Conservation (phyloP, 53 echinoderm and acorn worm species). For the Temnopleurus reevesii region DNA sequence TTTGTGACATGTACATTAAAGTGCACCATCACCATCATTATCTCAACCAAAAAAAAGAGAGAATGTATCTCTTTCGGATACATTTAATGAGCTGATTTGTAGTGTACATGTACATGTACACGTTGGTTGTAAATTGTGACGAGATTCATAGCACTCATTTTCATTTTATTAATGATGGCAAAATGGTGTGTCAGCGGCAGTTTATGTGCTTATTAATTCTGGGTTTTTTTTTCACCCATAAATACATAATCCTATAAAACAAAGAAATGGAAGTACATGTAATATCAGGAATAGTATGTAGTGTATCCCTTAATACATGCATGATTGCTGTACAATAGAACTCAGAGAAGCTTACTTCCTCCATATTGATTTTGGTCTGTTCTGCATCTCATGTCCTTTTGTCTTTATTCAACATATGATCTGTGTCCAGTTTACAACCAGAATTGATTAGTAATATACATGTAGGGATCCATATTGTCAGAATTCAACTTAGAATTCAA, state of each 20-base stretch:
- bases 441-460: too few species aligned
- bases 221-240: background rate
- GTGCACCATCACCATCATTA: too few species aligned
- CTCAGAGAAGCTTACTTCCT: constrained; percentile 22
- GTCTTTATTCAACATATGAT: background rate
- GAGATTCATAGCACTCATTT: too few species aligned
- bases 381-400: background rate
- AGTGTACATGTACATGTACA: background rate
- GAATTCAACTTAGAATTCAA: background rate
- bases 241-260: background rate
- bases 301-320: background rate
- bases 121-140: background rate
- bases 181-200: too few species aligned
- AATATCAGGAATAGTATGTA: background rate
- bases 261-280: background rate
- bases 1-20: too few species aligned
- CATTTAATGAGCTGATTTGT: background rate
- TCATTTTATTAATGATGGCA: too few species aligned
- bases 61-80: background rate
- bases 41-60: too few species aligned
- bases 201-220: too few species aligned
- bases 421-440: background rate
- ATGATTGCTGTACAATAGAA: background rate
- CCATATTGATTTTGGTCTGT: background rate
- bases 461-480: background rate